Percentiles rank a stretch among this genome's conserved stretches.
These are phyloP conservation scores for Acrossocheilus wenchowensis DNA, from an alignment of 2,797 vertebrate species.

Conservation along the genomic window DNA sequence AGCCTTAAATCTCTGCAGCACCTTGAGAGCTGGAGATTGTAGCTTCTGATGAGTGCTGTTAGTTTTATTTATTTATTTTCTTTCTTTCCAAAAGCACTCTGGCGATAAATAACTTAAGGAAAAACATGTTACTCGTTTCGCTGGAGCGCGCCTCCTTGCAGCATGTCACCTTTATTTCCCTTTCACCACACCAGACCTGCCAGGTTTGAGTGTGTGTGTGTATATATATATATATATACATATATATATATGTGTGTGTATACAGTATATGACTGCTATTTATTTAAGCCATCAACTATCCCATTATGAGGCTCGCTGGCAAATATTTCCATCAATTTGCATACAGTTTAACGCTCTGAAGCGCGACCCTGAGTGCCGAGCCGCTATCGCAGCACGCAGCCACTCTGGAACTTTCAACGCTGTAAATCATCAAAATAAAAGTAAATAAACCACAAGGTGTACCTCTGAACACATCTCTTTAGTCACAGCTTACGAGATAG, in stretches of 20 bases:
- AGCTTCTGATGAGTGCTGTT: conserved; percentile 68
- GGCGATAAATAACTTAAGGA: conserved; percentile 68
- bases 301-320: conserved; percentile 60
- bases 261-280: conserved; percentile 53
- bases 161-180: conserved; percentile 52
- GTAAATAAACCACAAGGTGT: conserved; percentile 54
- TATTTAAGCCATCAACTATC: conserved; percentile 60
- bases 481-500: conserved; percentile 44
- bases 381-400: conserved; percentile 58
- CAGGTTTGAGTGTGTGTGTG: conserved; percentile 23
- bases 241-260: background rate
- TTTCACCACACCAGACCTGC: conserved; percentile 38
- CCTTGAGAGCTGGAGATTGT: conserved; percentile 54
- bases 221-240: background rate
- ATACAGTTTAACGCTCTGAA: conserved; percentile 59
- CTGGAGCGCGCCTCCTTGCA: conserved; percentile 36
- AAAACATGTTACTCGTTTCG: conserved; percentile 59
- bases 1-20: conserved; percentile 61
- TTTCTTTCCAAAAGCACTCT: conserved; percentile 55
- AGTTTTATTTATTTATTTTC: conserved; percentile 64
- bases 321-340: conserved; percentile 63
- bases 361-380: conserved; percentile 25
- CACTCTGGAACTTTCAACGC: conserved; percentile 51
- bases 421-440: conserved; percentile 60
- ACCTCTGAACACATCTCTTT: conserved; percentile 51